These are phyloP conservation scores for Pipa parva DNA, from an alignment of 2,113 vertebrate species.

Conservation along the genomic window DNA sequence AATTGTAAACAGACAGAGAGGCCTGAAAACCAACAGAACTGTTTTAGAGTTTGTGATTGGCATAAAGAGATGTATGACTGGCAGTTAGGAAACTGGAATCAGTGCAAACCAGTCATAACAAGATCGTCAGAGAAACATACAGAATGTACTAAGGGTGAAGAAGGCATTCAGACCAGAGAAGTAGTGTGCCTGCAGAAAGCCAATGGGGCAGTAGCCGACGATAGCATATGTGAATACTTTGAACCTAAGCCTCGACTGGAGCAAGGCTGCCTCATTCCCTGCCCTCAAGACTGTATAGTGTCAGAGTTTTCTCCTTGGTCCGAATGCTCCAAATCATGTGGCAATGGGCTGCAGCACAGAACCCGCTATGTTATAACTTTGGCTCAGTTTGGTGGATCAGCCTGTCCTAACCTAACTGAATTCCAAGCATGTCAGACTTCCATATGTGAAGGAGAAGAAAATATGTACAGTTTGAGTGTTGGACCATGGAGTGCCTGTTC, in stretches of 20 bases:
- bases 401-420: slow-evolving; percentile 89
- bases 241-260: slow-evolving; percentile 89
- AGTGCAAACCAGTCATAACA: slow-evolving; percentile 75
- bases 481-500: slow-evolving; percentile 78
- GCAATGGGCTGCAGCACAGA: slow-evolving; percentile 81
- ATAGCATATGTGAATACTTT: slow-evolving; percentile 95
- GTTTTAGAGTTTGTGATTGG: slow-evolving; percentile 93
- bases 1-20: slow-evolving; percentile 82
- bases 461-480: slow-evolving; percentile 76
- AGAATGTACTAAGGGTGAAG: slow-evolving; percentile 77
- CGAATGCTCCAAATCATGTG: slow-evolving; percentile 86
- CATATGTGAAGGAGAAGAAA: slow-evolving; percentile 72
- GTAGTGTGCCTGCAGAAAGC: slow-evolving; percentile 78
- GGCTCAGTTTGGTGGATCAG: slow-evolving; percentile 75
- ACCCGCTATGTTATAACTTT: slow-evolving; percentile 80
- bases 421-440: slow-evolving; percentile 79
- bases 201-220: slow-evolving; percentile 69
- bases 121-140: slow-evolving; percentile 63
- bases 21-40: slow-evolving; percentile 87
- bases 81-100: slow-evolving; percentile 82
- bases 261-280: slow-evolving; percentile 92
- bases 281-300: slow-evolving; percentile 86
- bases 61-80: slow-evolving; percentile 93
- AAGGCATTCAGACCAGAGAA: slow-evolving; percentile 87
- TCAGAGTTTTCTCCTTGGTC: slow-evolving; percentile 88